Base-by-base conservation (phyloP, 2,797 vertebrate species). In the Gadopsis marmoratus region DNA sequence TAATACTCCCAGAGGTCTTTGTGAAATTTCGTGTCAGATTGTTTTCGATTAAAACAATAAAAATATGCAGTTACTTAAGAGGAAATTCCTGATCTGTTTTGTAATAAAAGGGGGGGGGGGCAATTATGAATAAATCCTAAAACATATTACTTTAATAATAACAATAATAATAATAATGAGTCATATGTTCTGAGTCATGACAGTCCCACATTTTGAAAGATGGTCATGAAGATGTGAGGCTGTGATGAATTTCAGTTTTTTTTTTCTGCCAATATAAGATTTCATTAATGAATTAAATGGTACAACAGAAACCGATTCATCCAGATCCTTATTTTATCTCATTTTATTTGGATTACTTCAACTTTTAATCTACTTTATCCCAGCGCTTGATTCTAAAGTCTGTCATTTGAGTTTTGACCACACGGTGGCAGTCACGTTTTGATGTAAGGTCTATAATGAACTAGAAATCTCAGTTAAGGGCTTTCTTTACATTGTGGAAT, bases 1-100 rank as follows among this genome's bases (percentile, higher is more conserved):
- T 95, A 93, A 94, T 92, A 90, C 92, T 93, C 89, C 90, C 87
- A 81, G 85, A 91, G 82, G 81, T 93, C 85, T 88, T 93, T 92
- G 93, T 94, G 92, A 94, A 93, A 91, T 90, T 91, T 95, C 89
- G 88, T 93, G 92, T 95, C 92, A 85, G 81, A 92, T 90, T 94
- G 92, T 95, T 95, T 95, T 95, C 92, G 90, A 95, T 95, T 95
- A 96, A 96, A 93, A 95, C 93, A 95, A 95, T 95, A 94, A 95
- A 95, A 92, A 91, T 93, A 94, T 90, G 87, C 86, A 92, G 86
- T 94, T 93, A 94, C 90, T 84, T 92, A 65, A 90, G 41, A 26
- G n/a, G 0, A 10, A 35, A 54, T 17, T 16, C 17, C 7, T 17
- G 2, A 59, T 77, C 21, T 51, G 2, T 60, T 79, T 13, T 70